These are phyloP conservation scores for Beroe forskalii DNA, from an alignment of 37 sponge, comb jelly and placozoan species.

Conservation along the genomic window DNA sequence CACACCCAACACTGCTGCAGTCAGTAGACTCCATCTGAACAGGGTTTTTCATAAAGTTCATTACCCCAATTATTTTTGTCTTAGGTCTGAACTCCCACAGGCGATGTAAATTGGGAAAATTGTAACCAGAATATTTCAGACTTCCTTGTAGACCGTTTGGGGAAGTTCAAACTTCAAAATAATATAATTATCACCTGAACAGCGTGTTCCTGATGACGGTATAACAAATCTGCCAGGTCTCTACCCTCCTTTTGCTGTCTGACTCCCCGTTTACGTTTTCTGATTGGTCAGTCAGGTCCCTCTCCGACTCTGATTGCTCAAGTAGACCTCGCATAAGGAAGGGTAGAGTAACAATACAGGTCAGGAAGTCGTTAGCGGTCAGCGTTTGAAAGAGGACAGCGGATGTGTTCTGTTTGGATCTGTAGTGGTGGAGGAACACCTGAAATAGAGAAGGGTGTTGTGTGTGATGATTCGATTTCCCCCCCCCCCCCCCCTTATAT, in stretches of 20 bases:
- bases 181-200: too few relatives aligned
- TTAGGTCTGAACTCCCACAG: too few relatives aligned
- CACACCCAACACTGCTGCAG: constrained; percentile 47
- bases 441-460: too few relatives aligned
- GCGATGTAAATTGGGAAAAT: too few relatives aligned
- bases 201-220: neutral
- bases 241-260: neutral
- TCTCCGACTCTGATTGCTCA: neutral
- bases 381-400: constrained; percentile 22
- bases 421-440: constrained; percentile 9
- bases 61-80: too few relatives aligned
- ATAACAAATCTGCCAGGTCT: neutral
- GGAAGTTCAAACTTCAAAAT: too few relatives aligned
- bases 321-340: neutral
- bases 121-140: too few relatives aligned
- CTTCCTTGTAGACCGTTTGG: too few relatives aligned
- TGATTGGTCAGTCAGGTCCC: neutral
- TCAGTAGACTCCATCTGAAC: constrained; percentile 6
- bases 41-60: neutral
- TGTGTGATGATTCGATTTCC: too few relatives aligned
- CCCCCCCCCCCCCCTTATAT: too few relatives aligned
- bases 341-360: neutral
- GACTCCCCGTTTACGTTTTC: neutral
- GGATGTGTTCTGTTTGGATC: constrained; percentile 18
- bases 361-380: neutral